Percentiles rank a stretch among this genome's conserved stretches.
Conservation (phyloP, 2,797 vertebrate species). For the Acipenser transmontanus region DNA sequence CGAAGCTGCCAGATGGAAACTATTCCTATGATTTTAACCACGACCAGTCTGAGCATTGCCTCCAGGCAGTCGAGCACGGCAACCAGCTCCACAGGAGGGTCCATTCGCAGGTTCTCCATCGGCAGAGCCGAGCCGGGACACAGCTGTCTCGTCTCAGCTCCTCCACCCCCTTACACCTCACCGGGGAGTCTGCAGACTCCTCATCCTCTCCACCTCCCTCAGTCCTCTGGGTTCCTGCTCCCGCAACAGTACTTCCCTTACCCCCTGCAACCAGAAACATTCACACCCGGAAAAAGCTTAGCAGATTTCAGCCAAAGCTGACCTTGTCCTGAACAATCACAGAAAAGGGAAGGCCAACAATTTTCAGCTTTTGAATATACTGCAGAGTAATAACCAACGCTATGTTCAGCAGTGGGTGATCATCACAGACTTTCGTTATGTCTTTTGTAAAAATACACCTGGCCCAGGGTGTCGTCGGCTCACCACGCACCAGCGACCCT, state of each 20-base stretch:
- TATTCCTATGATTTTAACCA: constrained; percentile 91
- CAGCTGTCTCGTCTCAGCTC: constrained; percentile 60
- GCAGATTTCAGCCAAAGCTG: constrained; percentile 83
- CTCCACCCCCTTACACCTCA: constrained; percentile 62
- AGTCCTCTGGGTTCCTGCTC: constrained; percentile 67
- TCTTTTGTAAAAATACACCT: no score
- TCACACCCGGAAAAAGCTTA: constrained; percentile 69
- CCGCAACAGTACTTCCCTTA: constrained; percentile 85
- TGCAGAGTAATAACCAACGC: no score
- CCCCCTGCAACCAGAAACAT: constrained; percentile 75
- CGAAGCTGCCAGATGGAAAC: constrained; percentile 90
- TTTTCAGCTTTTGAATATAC: no score
- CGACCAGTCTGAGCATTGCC: constrained; percentile 70
- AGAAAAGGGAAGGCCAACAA: no score
- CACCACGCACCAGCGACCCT: no score
- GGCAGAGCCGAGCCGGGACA: constrained; percentile 55
- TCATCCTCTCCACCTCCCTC: constrained; percentile 52
- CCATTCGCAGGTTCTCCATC: constrained; percentile 75
- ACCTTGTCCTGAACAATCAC: constrained; percentile 30
- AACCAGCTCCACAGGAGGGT: constrained; percentile 79
- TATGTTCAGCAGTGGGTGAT: no score
- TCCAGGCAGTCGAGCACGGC: constrained; percentile 91
- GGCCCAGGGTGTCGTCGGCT: no score
- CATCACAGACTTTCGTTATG: no score
- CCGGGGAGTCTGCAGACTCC: constrained; percentile 52